Evolutionary conservation across 2,797 vertebrate species (phyloP), one percentile per base, ranked within the genome.

Genomic region (Varecia variegata): DNA sequence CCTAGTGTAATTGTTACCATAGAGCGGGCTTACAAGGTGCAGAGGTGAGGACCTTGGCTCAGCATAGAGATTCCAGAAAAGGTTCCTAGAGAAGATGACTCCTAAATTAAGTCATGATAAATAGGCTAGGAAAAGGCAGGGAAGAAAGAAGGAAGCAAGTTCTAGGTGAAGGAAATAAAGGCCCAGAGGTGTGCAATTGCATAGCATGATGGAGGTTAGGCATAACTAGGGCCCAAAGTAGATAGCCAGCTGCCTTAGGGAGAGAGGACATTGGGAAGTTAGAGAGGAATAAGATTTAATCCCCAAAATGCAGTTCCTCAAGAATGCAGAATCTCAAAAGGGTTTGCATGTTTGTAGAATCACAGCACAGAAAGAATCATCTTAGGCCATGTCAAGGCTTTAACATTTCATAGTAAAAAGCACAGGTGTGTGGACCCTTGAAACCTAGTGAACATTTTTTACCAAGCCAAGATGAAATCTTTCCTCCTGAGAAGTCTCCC

Each of bases 401-500:
- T 79, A 88, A 56, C 83, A 84, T 74, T 70, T 74, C 52, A 62
- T 27, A n/a, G 11, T 54, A 30, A 74, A 91, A 91, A 92, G 18
- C 70, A 58, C 43, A 73, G n/a, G 25, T 7, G 1, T 35, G 5
- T 79, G 54, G 58, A 71, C 58, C 27, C 47, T 89, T 71, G 52
- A 87, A 95, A 87, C 23, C 56, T 43, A 74, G 27, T 8, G 23
- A 87, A 74, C 21, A 87, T 80, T 95, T 81, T 92, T 65, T 84
- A 18, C 35, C 56, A 90, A 85, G 58, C 50, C 40, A 74, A 45
- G 1, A 15, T 79, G n/a, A 88, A 94, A 80, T 65, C 54, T 45
- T 50, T 38, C 62, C 84, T 71, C 21, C 45, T 76, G 50, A 86
- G 38, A 93, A 87, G 50, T 3, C 56, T 83, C 20, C 43, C 30